These are phyloP conservation scores for Coregonus suidteri DNA, from an alignment of 2,797 vertebrate species.

Conservation along the genomic window DNA sequence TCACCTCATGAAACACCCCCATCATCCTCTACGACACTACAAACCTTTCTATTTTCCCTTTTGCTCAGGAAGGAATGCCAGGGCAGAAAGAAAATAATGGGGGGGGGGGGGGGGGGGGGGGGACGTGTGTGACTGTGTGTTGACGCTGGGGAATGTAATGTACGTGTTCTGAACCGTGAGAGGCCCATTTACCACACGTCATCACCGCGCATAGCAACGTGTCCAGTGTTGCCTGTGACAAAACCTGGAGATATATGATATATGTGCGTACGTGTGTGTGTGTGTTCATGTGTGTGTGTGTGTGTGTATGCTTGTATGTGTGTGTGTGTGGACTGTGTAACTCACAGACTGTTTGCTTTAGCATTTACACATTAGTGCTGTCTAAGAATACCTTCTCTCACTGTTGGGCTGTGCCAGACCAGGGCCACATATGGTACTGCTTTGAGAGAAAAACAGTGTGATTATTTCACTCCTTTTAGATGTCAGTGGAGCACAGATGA, in stretches of 20 bases:
- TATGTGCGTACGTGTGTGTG: not conserved
- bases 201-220: not conserved
- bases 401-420: slow-evolving; percentile 33
- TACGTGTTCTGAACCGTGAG: not conserved
- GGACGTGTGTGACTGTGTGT: slow-evolving; percentile 24
- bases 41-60: not conserved
- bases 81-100: not conserved
- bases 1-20: not conserved
- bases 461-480: slow-evolving; percentile 43
- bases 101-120: not conserved
- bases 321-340: slow-evolving; percentile 1
- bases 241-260: not conserved
- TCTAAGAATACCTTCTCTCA: slow-evolving; percentile 35
- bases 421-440: slow-evolving; percentile 49
- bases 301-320: not conserved
- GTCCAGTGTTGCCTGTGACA: not conserved
- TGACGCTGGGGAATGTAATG: slow-evolving; percentile 11
- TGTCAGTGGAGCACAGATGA: slow-evolving; percentile 21
- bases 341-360: slow-evolving; percentile 47
- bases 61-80: not conserved
- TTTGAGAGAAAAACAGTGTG: slow-evolving; percentile 39
- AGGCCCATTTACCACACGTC: not conserved
- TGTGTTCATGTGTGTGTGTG: not conserved
- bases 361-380: slow-evolving; percentile 47
- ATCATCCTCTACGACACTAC: not conserved